Conservation (phyloP, 2,888 invertebrate genomes). For the Maniola hyperantus region DNA sequence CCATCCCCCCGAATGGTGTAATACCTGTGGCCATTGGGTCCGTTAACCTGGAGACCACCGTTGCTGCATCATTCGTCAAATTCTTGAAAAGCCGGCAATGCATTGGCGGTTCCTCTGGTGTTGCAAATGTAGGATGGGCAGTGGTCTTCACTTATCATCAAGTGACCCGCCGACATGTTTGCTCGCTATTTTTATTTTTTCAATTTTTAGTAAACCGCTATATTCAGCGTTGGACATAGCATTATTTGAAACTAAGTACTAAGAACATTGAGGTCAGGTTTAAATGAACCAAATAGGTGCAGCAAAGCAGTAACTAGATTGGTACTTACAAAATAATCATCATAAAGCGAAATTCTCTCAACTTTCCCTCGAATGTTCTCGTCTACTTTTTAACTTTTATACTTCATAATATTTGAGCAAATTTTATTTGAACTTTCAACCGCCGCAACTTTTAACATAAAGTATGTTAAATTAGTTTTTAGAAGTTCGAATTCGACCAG, state of each 20-base stretch:
- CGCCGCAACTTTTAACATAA: not conserved
- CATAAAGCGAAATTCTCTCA: not conserved
- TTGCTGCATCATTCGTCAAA: no score
- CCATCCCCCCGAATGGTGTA: no score
- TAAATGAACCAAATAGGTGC: not conserved
- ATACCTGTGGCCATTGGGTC: no score
- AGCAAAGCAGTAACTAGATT: not conserved
- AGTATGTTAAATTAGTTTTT: slow-evolving; percentile 17
- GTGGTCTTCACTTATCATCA: no score
- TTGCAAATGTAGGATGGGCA: no score
- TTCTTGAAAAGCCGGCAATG: no score
- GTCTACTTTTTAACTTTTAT: not conserved
- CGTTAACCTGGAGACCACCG: no score
- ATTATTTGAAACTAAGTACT: not conserved
- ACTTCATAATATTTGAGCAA: not conserved
- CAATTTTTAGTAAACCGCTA: no score
- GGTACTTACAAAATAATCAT: slow-evolving; percentile 1
- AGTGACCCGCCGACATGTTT: no score
- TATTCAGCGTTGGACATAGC: not conserved
- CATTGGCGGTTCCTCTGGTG: no score
- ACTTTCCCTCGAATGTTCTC: not conserved
- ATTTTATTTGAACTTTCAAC: slow-evolving; percentile 2
- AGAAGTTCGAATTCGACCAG: slow-evolving; percentile 6
- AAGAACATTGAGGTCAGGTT: not conserved
- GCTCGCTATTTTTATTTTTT: no score